Percentiles rank a stretch among this genome's conserved stretches.
These are phyloP conservation scores for Polietes domitor DNA, from an alignment of 2,888 invertebrate genomes.

Conservation along the genomic window DNA sequence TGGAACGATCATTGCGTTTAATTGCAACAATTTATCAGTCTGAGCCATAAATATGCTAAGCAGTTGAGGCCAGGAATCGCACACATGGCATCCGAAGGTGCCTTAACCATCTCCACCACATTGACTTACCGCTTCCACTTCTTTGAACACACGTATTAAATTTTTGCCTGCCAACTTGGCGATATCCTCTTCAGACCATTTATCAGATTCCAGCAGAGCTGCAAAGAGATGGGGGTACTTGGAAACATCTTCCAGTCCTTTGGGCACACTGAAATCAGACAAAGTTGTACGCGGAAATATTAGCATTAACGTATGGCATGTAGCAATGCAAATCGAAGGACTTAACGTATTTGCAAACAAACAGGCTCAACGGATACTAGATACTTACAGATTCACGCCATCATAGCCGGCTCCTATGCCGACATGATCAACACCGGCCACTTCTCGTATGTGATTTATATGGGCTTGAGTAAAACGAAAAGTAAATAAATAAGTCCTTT, in stretches of 20 bases:
- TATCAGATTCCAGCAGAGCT: slow-evolving; percentile 89
- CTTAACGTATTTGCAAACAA: background rate
- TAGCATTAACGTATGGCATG: background rate
- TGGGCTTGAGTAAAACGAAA: slow-evolving; percentile 84
- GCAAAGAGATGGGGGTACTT: slow-evolving; percentile 92
- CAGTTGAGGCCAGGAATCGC: background rate
- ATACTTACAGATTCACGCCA: slow-evolving; percentile 93
- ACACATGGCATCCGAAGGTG: slow-evolving; percentile 5
- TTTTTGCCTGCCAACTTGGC: slow-evolving; percentile 92
- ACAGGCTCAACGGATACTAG: background rate
- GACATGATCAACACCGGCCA: slow-evolving; percentile 93
- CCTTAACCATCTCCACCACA: background rate
- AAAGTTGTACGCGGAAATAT: background rate
- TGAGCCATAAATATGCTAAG: background rate
- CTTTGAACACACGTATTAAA: slow-evolving; percentile 89
- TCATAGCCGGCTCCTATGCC: slow-evolving; percentile 94
- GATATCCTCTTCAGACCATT: slow-evolving; percentile 91
- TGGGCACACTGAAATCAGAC: slow-evolving; percentile 82
- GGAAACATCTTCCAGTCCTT: slow-evolving; percentile 92
- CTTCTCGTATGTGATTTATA: slow-evolving; percentile 92
- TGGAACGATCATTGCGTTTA: slow-evolving; percentile 53
- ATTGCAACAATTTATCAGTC: slow-evolving; percentile 57
- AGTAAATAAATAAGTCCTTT: slow-evolving; percentile 40
- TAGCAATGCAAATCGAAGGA: background rate
- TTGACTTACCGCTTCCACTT: slow-evolving; percentile 88